Conservation (phyloP, 1,140 invertebrate species). For the Drosophila grimshawi region DNA sequence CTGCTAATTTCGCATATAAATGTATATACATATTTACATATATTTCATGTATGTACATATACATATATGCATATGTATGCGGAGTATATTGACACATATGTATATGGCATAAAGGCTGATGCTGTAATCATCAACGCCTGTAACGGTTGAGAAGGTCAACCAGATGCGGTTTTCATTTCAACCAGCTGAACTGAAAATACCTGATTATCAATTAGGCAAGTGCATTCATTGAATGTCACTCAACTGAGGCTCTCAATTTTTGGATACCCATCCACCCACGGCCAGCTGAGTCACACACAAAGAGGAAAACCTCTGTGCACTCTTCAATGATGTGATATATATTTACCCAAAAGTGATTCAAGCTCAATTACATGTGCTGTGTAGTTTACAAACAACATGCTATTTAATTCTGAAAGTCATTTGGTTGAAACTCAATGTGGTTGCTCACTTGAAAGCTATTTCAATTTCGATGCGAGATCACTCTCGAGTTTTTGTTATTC, state of each 20-base stretch:
- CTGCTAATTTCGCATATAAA: constrained; percentile 44
- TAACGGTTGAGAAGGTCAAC: constrained; percentile 79
- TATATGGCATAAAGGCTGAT: constrained; percentile 42
- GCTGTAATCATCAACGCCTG: constrained; percentile 68
- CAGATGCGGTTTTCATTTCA: constrained; percentile 61
- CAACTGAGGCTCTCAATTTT: neutral
- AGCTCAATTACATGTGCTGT: constrained; percentile 1
- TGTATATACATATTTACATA: neutral
- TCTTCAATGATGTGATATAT: neutral
- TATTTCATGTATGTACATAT: neutral
- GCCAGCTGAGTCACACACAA: neutral
- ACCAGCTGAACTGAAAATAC: constrained; percentile 27
- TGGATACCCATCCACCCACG: neutral
- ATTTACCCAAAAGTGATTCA: neutral
- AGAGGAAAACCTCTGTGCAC: too few species aligned
- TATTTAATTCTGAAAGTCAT: constrained; percentile 3
- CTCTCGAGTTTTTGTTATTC: constrained; percentile 17
- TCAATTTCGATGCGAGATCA: constrained; percentile 19
- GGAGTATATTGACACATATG: constrained; percentile 33
- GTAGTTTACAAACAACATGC: neutral
- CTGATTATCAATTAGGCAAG: constrained; percentile 53
- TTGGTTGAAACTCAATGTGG: constrained; percentile 20
- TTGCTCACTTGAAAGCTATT: constrained; percentile 8
- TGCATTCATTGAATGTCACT: constrained; percentile 24
- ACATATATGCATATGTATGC: constrained; percentile 5